Percentiles rank a stretch among this genome's conserved stretches.
Evolutionary conservation across 2,797 vertebrate genomes (phyloP).

Genomic region (Acanthiza pusilla): DNA sequence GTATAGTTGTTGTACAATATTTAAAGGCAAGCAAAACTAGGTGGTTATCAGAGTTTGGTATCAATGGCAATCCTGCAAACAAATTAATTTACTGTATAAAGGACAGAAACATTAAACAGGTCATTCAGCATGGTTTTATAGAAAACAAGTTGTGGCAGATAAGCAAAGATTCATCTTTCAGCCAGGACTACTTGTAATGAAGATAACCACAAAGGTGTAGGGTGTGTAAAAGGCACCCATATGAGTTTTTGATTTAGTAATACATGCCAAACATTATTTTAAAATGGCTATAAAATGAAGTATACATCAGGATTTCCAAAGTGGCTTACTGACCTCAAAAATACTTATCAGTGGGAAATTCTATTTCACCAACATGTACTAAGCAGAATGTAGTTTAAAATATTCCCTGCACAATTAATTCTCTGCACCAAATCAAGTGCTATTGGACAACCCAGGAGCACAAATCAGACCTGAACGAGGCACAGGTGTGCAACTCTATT

Average conservation of each 20-base stretch:
- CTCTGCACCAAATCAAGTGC: neutral
- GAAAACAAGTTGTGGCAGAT: neutral
- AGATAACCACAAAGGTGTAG: neutral
- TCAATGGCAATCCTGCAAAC: neutral
- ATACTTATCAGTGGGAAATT: neutral
- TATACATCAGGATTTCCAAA: neutral
- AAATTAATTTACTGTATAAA: neutral
- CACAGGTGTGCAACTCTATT: neutral
- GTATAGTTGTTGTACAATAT: neutral
- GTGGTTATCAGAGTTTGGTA: neutral
- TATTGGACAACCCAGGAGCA: neutral
- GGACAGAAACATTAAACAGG: neutral
- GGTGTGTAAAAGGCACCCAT: neutral
- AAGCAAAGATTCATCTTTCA: neutral
- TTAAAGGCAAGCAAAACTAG: neutral
- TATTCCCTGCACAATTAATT: neutral
- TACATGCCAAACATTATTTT: neutral
- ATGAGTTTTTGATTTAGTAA: neutral
- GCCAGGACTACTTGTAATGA: neutral
- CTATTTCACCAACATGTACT: neutral
- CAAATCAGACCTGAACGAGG: neutral
- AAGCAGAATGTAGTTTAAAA: neutral
- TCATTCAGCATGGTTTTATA: neutral
- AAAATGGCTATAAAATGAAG: neutral
- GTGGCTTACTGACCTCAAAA: neutral